phyloP scores from a whole-genome alignment of 2,888 invertebrate species.

The Amorpha juglandis region DNA sequence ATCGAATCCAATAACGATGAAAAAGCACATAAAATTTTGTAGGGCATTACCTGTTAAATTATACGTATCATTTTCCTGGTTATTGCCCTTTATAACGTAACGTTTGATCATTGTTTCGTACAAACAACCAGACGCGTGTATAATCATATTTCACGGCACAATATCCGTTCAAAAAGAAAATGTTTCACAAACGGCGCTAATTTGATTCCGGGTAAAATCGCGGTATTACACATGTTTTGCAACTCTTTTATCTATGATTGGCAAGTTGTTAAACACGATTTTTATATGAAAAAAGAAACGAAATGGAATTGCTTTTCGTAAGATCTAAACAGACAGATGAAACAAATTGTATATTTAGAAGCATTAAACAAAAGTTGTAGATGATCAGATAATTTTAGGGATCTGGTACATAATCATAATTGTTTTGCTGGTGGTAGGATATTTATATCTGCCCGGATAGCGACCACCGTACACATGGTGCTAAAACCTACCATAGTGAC shows the following conservation, averaged over 20 bases:
- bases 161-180: slow-evolving; percentile 17
- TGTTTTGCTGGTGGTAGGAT: too few species aligned
- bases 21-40: too few species aligned
- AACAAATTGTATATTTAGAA: too few species aligned
- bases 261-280: background rate
- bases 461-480: too few species aligned
- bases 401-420: too few species aligned
- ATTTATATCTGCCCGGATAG: too few species aligned
- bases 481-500: too few species aligned
- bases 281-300: background rate
- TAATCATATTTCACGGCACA: background rate
- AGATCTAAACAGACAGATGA: too few species aligned
- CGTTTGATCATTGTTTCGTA: background rate
- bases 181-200: background rate
- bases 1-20: too few species aligned
- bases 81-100: background rate
- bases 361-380: too few species aligned
- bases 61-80: background rate
- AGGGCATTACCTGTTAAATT: too few species aligned
- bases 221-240: background rate
- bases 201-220: background rate
- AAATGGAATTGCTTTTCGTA: background rate
- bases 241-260: background rate
- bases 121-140: background rate
- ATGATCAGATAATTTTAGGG: too few species aligned